Evolutionary conservation across 2,888 invertebrate genomes (phyloP).

Genomic region (Drepanosiphum platanoidis): DNA sequence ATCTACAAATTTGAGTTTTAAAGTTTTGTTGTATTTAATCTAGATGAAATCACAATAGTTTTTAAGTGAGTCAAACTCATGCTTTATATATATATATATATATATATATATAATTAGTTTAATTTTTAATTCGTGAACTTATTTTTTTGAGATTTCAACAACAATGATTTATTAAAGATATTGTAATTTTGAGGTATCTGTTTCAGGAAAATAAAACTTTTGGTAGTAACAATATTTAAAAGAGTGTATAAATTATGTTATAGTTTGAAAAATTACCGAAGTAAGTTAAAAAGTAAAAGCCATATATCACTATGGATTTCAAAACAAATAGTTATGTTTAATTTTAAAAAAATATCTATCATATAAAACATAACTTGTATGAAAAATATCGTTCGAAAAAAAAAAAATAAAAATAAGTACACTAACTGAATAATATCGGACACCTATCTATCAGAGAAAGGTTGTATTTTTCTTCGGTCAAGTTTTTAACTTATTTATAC

Average conservation of each 20-base stretch:
- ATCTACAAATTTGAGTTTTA: not conserved
- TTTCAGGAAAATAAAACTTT: not conserved
- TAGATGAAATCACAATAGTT: not conserved
- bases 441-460: not conserved
- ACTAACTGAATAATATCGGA: not conserved
- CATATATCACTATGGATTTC: not conserved
- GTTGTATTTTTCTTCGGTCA: not conserved
- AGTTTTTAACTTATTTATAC: not conserved
- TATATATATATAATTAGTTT: not conserved
- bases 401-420: not conserved
- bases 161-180: not conserved
- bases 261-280: not conserved
- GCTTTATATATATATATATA: too few relatives aligned
- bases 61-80: not conserved
- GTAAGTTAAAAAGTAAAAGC: not conserved
- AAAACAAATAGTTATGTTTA: not conserved
- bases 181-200: not conserved
- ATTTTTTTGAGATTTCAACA: not conserved
- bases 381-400: not conserved
- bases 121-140: not conserved
- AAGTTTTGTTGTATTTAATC: not conserved
- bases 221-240: not conserved
- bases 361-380: not conserved
- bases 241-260: not conserved
- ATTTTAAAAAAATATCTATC: not conserved